Evolutionary conservation across 2,113 vertebrate species (phyloP).

Genomic region (Puffinus mauretanicus): DNA sequence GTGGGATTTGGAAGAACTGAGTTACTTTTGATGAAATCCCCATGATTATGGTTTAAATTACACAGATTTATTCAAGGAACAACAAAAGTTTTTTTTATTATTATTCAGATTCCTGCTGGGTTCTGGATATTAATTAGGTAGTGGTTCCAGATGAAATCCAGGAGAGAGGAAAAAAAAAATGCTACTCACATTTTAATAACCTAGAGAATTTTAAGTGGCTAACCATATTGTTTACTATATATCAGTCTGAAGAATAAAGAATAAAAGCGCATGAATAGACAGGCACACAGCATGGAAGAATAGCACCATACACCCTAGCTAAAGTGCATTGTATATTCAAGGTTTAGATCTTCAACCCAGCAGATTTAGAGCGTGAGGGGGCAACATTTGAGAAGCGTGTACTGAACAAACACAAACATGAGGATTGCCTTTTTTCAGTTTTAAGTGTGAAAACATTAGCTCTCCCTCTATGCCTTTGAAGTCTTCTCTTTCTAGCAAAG

Average conservation of each 20-base stretch:
- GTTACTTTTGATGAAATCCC: conserved; percentile 67
- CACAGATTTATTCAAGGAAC: conserved; percentile 67
- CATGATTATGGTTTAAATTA: conserved; percentile 64
- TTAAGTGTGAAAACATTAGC: conserved; percentile 67
- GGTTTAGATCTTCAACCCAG: conserved; percentile 64
- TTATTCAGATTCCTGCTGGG: conserved; percentile 64
- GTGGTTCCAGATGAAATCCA: conserved; percentile 52
- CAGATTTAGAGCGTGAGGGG: conserved; percentile 57
- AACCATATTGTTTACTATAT: conserved; percentile 66
- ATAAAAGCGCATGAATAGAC: conserved; percentile 46
- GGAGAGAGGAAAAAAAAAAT: neutral
- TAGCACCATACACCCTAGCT: conserved; percentile 28
- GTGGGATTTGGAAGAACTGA: conserved; percentile 44
- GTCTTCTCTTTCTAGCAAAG: conserved; percentile 55
- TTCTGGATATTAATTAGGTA: conserved; percentile 66
- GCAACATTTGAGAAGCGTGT: conserved; percentile 61
- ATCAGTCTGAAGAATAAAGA: conserved; percentile 58
- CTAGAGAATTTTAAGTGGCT: conserved; percentile 66
- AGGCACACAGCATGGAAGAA: conserved; percentile 56
- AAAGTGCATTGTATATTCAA: conserved; percentile 60
- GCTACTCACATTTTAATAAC: conserved; percentile 67
- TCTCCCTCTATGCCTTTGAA: conserved; percentile 64
- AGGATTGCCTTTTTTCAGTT: conserved; percentile 56
- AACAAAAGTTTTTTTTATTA: conserved; percentile 42
- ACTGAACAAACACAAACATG: conserved; percentile 67